Conservation (phyloP, 2,888 invertebrate genomes). For the Spodoptera exigua region DNA sequence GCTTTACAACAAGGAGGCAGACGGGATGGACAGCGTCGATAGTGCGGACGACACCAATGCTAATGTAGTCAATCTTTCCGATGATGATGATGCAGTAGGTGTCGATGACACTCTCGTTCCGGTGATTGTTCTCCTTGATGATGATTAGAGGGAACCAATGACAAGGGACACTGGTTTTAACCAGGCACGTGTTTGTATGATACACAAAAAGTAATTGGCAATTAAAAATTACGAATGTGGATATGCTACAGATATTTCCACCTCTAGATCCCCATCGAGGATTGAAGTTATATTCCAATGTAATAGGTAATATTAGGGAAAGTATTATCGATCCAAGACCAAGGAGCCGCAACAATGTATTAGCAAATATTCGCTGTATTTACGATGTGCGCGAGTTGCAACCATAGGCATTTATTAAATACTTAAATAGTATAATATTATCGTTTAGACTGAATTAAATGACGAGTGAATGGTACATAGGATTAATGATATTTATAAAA, state of each 20-base stretch:
- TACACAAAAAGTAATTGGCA: too few relatives aligned
- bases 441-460: conserved; percentile 1
- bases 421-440: conserved; percentile 9
- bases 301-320: conserved; percentile 11
- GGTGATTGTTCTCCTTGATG: conserved; percentile 36
- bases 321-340: conserved; percentile 5
- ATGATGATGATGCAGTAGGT: conserved; percentile 54
- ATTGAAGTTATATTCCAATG: not conserved
- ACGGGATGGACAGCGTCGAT: conserved; percentile 25
- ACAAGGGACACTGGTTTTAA: too few relatives aligned
- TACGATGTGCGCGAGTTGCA: conserved; percentile 5
- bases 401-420: conserved; percentile 19
- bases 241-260: too few relatives aligned
- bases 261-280: not conserved
- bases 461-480: conserved; percentile 4
- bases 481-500: not conserved
- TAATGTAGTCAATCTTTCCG: conserved; percentile 68
- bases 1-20: conserved; percentile 70
- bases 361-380: conserved; percentile 9
- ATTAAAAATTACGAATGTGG: too few relatives aligned
- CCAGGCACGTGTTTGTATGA: too few relatives aligned
- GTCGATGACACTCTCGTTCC: conserved; percentile 18
- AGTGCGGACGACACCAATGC: conserved; percentile 70
- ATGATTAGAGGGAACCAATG: conserved; percentile 25
- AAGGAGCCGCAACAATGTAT: conserved; percentile 1